Evolutionary conservation across 2,113 vertebrate genomes (phyloP), one percentile per base, ranked within the genome.

Genomic region (Agelaius phoeniceus): DNA sequence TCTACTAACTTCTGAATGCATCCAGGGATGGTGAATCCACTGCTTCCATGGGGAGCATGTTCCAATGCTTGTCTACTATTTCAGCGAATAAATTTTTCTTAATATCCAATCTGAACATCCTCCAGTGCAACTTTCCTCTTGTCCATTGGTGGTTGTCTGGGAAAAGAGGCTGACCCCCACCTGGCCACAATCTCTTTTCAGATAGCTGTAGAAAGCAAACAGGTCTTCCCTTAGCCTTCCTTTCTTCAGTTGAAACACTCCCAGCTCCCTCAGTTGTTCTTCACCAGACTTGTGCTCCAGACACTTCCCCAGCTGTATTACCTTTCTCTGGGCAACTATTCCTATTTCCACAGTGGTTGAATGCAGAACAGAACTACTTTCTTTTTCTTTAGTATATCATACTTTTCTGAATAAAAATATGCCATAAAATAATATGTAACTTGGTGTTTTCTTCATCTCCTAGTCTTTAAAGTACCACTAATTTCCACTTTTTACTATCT

Each of bases 241-340:
- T 79, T 62, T 39, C 30, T 62, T 28, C 12, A 55, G 10, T 10
- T 13, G 39, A 55, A 71, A 55, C 30, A 39, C 4, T 11, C 7
- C 7, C 20, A 48, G 3, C 13, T 79, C 15, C 41, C 20, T 71
- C 57, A 62, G 28, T 16, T 0, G 0, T 13, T n/a, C 13, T 15
- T 78, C n/a, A 39, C 33, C 8, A 30, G 13, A n/a, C 19, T 24
- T 21, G 30, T 55, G 15, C n/a, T 55, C 57, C 49, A 49, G 21
- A 35, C 7, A 19, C 20, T 17, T 57, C 15, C 13, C 3, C 16
- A 41, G 9, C 13, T 41, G 10, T 55, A 24, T 10, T 71, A 49
- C 24, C n/a, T n/a, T 41, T 63, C 26, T 41, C 57, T 55, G 24
- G n/a, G 23, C 15, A 67, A 7, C 10, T 37, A 5, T 26, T 75